Conservation (phyloP, 2,888 invertebrate genomes). For the Trachelus tabidus region DNA sequence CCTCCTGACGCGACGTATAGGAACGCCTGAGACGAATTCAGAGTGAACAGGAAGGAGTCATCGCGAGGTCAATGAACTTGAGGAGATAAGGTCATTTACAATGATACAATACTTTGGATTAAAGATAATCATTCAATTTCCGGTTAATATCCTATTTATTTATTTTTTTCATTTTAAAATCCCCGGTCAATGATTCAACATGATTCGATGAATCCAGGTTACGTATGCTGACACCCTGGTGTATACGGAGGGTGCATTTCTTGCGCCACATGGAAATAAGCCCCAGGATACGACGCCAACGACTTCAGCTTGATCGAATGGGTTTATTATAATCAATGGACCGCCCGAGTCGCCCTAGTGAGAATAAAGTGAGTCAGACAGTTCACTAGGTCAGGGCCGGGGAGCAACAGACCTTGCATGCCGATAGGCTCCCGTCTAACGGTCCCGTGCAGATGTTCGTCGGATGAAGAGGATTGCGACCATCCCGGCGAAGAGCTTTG, state of each 20-base stretch:
- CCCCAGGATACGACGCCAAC: constrained; percentile 65
- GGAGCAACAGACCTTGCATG: constrained; percentile 57
- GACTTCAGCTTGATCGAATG: constrained; percentile 47
- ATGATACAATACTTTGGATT: not conserved
- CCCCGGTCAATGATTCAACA: constrained; percentile 30
- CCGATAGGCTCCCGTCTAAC: constrained; percentile 60
- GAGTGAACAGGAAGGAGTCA: not conserved
- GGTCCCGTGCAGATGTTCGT: constrained; percentile 68
- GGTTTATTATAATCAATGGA: constrained; percentile 50
- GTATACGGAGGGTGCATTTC: constrained; percentile 59
- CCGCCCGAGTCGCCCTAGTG: constrained; percentile 64
- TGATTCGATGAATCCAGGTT: constrained; percentile 52
- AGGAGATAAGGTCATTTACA: not conserved
- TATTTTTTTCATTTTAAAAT: not conserved
- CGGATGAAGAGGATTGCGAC: constrained; percentile 45
- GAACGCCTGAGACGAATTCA: not conserved
- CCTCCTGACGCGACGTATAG: not conserved
- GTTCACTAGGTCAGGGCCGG: not conserved
- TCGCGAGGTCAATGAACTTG: not conserved
- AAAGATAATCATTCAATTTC: not conserved
- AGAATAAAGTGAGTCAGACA: not conserved
- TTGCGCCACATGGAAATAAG: constrained; percentile 56
- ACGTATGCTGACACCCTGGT: constrained; percentile 58
- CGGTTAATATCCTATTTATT: not conserved
- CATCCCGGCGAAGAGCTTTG: constrained; percentile 31